phyloP scores from a whole-genome alignment of 2,113 vertebrate species.

The Ellobius talpinus region DNA sequence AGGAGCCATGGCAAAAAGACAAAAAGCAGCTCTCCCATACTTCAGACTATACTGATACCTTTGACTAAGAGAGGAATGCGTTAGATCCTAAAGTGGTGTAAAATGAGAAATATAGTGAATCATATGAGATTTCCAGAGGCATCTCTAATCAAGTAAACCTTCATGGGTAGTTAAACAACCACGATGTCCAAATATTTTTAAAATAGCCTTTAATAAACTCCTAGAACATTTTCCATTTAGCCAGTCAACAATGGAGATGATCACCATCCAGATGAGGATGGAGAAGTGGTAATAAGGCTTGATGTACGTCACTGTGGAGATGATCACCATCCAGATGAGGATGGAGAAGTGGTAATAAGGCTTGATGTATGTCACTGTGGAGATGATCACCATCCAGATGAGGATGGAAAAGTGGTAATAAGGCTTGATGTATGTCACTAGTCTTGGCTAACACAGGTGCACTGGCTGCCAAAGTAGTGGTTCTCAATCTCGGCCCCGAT shows the following conservation, averaged over 20 bases:
- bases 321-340: neutral
- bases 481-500: neutral
- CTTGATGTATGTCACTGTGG: too few species aligned
- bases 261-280: neutral
- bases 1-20: neutral
- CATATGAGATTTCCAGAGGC: neutral
- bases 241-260: neutral
- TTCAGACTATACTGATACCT: slow-evolving; percentile 24
- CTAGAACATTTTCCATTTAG: neutral
- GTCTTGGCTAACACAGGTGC: neutral
- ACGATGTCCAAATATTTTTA: neutral
- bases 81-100: slow-evolving; percentile 31
- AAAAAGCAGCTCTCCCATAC: neutral
- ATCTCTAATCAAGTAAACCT: neutral
- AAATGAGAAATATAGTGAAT: slow-evolving; percentile 53
- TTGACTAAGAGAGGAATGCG: neutral
- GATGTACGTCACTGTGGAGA: neutral
- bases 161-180: neutral
- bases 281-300: neutral
- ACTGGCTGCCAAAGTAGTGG: neutral
- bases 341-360: neutral
- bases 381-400: neutral
- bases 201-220: neutral
- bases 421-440: neutral
- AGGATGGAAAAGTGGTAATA: neutral